Conservation (phyloP, 2,797 vertebrate genomes). For the Toxotes lorentzi region DNA sequence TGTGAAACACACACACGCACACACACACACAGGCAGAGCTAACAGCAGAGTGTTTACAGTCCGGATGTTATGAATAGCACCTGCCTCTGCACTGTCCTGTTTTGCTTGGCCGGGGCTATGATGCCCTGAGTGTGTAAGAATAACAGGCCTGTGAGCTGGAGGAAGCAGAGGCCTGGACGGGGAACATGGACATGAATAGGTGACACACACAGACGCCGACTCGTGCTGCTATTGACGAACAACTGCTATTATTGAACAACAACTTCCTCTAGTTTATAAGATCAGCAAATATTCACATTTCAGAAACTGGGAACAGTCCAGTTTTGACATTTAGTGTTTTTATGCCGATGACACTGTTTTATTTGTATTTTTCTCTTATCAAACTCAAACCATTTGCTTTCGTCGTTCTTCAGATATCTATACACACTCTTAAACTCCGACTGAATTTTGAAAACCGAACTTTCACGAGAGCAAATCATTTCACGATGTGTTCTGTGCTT, state of each 20-base stretch:
- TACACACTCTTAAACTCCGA: too few species aligned
- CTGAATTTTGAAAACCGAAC: too few species aligned
- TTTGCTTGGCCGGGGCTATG: slow-evolving; percentile 44
- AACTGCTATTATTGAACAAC: too few species aligned
- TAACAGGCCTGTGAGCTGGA: slow-evolving; percentile 29
- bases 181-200: slow-evolving; percentile 31
- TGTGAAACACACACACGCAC: slow-evolving; percentile 16
- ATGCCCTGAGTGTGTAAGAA: slow-evolving; percentile 27
- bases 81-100: slow-evolving; percentile 43
- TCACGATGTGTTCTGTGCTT: neutral
- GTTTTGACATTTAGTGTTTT: neutral
- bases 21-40: slow-evolving; percentile 3
- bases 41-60: slow-evolving; percentile 40
- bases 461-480: too few species aligned
- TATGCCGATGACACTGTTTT: neutral
- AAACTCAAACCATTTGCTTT: too few species aligned
- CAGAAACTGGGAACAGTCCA: too few species aligned
- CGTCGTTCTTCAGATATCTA: too few species aligned
- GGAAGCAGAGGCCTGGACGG: slow-evolving; percentile 25
- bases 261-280: too few species aligned
- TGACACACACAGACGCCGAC: too few species aligned
- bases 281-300: neutral
- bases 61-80: slow-evolving; percentile 58
- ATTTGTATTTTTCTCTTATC: too few species aligned
- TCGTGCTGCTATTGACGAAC: too few species aligned